Evolutionary conservation across 2,113 vertebrate genomes (phyloP).

Genomic region (Chionomys nivalis): DNA sequence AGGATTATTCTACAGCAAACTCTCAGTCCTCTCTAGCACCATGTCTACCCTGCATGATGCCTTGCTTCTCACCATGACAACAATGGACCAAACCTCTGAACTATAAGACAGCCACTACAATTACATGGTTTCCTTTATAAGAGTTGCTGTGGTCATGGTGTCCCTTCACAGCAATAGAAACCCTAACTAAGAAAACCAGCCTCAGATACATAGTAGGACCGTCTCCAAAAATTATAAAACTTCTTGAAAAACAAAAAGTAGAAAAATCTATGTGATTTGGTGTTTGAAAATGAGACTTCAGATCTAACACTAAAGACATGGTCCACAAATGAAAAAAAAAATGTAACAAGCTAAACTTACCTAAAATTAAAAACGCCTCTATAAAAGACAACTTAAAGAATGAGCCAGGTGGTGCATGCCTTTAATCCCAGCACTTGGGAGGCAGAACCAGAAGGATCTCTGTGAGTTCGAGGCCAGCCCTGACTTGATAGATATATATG

Average conservation of each 20-base stretch:
- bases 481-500: too few relatives aligned
- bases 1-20: too few relatives aligned
- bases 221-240: background rate
- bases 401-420: too few relatives aligned
- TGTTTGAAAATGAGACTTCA: conserved; percentile 11
- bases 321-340: conserved; percentile 17
- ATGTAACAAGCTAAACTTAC: background rate
- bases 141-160: too few relatives aligned
- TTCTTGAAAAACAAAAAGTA: background rate
- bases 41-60: background rate
- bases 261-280: background rate
- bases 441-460: background rate
- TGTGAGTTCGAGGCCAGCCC: background rate
- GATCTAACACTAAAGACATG: conserved; percentile 8
- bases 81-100: background rate
- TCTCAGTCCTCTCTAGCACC: background rate
- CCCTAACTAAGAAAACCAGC: too few relatives aligned
- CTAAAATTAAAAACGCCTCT: conserved; percentile 50
- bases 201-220: background rate
- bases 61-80: background rate
- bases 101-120: background rate
- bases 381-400: background rate
- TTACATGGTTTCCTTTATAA: background rate
- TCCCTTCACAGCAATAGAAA: too few relatives aligned
- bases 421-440: background rate